Base-by-base conservation (phyloP, 2,797 vertebrate species). In the Neopelma chrysocephalum region DNA sequence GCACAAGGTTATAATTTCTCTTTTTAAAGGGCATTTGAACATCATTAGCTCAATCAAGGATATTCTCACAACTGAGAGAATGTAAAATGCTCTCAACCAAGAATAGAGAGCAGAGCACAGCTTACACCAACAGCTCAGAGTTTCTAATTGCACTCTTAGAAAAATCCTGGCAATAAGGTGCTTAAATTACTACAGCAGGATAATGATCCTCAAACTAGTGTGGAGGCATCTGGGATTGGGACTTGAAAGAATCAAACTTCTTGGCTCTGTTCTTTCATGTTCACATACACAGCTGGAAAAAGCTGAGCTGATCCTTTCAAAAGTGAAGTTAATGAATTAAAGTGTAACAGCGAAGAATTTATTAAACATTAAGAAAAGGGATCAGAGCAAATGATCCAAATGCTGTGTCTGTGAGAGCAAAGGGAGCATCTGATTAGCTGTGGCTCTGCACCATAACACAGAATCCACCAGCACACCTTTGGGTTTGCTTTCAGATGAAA, bases 311-410 rank as follows among this genome's bases (percentile, higher is more conserved):
- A 86, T 85, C 65, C 69, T 91, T 95, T 88, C 72, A 75, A 36
- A 94, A 94, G 48, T 32, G 45, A 78, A 85, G 48, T 86, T 94
- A 91, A 94, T 88, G 90, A 94, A 91, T 91, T 81, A 81, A 94
- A 88, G 82, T 58, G 61, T 87, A 92, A 90, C 72, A 61, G 61
- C 48, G 72, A 90, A 69, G 69, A 75, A 78, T 68, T 88, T 91
- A 91, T 94, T 82, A 92, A 84, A 60, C 68, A 48, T 62, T 85
- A 82, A 87, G 91, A 93, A 70, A 85, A 77, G 40, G 40, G 60
- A 94, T 94, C 87, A 87, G 78, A 94, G 71, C 40, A 87, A 86
- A 72, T 29, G 66, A 81, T 78, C 54, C 76, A 72, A 91, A 84
- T 43, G 38, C 34, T 81, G 43, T n/a, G 34, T 71, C 65, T 78